phyloP scores from a whole-genome alignment of 2,113 vertebrate genomes.

The Paedocypris sp. region DNA sequence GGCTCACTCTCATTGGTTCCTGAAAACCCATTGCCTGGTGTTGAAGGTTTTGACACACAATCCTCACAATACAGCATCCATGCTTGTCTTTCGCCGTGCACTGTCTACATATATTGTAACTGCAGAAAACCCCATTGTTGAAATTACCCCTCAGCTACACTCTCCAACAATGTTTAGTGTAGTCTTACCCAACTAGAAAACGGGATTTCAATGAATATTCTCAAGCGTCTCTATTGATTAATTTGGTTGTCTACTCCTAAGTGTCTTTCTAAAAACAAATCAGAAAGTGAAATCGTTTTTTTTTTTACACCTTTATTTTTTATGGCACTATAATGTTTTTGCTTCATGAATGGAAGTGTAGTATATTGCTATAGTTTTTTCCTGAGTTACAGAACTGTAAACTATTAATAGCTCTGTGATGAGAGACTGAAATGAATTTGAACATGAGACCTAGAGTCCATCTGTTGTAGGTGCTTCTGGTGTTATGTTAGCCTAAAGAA shows the following conservation, averaged over 20 bases:
- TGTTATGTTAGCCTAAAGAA: background rate
- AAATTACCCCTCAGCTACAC: background rate
- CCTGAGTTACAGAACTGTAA: constrained; percentile 27
- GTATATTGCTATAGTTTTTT: constrained; percentile 17
- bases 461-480: background rate
- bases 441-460: constrained; percentile 1
- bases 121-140: background rate
- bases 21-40: background rate
- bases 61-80: background rate
- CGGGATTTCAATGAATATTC: no score
- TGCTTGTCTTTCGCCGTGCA: background rate
- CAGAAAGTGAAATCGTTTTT: no score
- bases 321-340: no score
- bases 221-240: no score
- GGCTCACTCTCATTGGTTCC: background rate
- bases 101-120: background rate
- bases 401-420: constrained; percentile 37
- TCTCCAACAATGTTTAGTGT: no score
- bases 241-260: no score
- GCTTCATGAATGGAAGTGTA: background rate
- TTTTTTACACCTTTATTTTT: no score
- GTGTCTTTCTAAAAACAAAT: no score
- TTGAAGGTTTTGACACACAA: background rate
- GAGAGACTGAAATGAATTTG: constrained; percentile 10
- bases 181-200: no score